Percentiles rank a stretch among this genome's conserved stretches.
phyloP scores from a whole-genome alignment of 2,113 vertebrate genomes.

The Ictalurus furcatus region DNA sequence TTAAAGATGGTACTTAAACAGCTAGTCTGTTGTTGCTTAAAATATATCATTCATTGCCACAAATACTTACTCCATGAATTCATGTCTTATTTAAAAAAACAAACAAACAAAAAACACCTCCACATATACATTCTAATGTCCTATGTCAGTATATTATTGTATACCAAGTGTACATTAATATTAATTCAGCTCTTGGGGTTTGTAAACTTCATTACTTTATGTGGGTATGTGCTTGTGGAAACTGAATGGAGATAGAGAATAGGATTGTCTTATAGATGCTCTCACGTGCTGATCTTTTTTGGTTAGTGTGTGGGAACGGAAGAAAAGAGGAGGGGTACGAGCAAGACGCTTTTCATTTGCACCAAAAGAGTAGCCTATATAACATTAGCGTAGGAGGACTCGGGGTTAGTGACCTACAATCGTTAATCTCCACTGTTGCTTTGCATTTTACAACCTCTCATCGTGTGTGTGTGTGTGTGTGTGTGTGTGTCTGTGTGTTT shows the following conservation, averaged over 20 bases:
- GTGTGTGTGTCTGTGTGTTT: not conserved
- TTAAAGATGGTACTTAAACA: not conserved
- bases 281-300: not conserved
- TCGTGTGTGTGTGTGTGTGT: not conserved
- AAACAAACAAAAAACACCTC: not conserved
- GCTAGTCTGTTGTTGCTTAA: not conserved
- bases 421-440: not conserved
- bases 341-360: not conserved
- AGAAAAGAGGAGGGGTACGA: not conserved
- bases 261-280: not conserved
- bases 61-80: not conserved
- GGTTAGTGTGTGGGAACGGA: not conserved
- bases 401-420: not conserved
- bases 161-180: not conserved
- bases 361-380: not conserved
- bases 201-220: not conserved
- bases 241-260: slow-evolving; percentile 4
- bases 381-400: not conserved
- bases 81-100: not conserved
- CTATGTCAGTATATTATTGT: not conserved
- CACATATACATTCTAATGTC: not conserved
- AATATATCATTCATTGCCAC: not conserved
- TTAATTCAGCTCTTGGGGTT: too few relatives aligned
- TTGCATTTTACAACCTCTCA: slow-evolving; percentile 7
- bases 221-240: not conserved